Percentiles rank a stretch among this genome's conserved stretches.
Evolutionary conservation across 1,140 invertebrate genomes (phyloP).

Genomic region (Himalopsyche phryganea): DNA sequence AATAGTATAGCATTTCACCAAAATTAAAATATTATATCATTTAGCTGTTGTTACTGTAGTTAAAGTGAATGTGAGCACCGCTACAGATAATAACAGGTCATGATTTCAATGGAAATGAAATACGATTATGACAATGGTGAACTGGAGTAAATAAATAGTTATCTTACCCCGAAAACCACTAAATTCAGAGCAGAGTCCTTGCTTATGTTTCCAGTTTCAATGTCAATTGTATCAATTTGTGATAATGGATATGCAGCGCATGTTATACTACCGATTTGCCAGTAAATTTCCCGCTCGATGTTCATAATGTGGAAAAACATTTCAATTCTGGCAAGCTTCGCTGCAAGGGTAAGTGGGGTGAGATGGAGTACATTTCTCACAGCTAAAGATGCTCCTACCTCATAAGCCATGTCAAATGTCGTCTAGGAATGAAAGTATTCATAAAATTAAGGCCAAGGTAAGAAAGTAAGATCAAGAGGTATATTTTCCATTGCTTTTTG

Average conservation of each 20-base stretch:
- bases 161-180: slow-evolving; percentile 93
- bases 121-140: no score
- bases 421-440: slow-evolving; percentile 54
- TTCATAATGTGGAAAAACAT: slow-evolving; percentile 96
- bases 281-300: slow-evolving; percentile 91
- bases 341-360: slow-evolving; percentile 90
- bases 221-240: slow-evolving; percentile 94
- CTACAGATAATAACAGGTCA: no score
- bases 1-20: no score
- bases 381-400: slow-evolving; percentile 81
- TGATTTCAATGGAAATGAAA: no score
- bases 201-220: slow-evolving; percentile 85
- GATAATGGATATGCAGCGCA: slow-evolving; percentile 96
- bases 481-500: no score
- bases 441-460: no score
- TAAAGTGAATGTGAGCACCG: no score
- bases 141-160: neutral
- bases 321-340: slow-evolving; percentile 88
- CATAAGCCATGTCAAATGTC: slow-evolving; percentile 93
- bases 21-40: no score
- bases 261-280: slow-evolving; percentile 93
- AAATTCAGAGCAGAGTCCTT: slow-evolving; percentile 92
- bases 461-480: no score
- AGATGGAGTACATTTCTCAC: slow-evolving; percentile 84
- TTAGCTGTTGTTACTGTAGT: no score